These are phyloP conservation scores for Pantala flavescens DNA, from an alignment of 1,140 invertebrate species.

Conservation along the genomic window DNA sequence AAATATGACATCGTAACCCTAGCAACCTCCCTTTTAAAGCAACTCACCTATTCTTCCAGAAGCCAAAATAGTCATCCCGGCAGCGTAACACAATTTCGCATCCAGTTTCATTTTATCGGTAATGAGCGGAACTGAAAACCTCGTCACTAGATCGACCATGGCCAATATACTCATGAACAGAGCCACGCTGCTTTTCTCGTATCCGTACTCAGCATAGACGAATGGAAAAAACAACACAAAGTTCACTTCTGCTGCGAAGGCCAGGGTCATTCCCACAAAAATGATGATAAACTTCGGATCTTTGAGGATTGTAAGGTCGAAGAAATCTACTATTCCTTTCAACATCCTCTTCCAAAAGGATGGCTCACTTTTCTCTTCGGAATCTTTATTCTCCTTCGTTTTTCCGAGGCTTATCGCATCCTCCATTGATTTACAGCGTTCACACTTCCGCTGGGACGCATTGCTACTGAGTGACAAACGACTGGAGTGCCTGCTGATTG, in stretches of 20 bases:
- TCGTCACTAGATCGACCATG: neutral
- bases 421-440: no score
- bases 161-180: neutral
- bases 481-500: neutral
- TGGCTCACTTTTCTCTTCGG: neutral
- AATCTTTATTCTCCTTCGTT: no score
- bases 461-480: neutral
- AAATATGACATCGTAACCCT: no score
- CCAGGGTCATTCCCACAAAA: neutral
- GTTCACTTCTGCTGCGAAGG: constrained; percentile 12
- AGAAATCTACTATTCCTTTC: neutral
- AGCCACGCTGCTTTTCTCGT: neutral
- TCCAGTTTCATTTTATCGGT: constrained; percentile 35
- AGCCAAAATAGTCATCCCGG: constrained; percentile 31
- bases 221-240: constrained; percentile 12
- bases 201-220: constrained; percentile 10
- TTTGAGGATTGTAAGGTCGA: constrained; percentile 6
- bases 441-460: no score
- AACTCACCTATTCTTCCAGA: constrained; percentile 31
- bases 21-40: no score
- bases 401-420: no score
- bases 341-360: neutral
- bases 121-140: constrained; percentile 32
- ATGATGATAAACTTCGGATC: neutral
- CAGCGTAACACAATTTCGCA: constrained; percentile 31